Evolutionary conservation across 2,888 invertebrate species (phyloP), one percentile per base, ranked within the genome.

Genomic region (Agrochola litura): DNA sequence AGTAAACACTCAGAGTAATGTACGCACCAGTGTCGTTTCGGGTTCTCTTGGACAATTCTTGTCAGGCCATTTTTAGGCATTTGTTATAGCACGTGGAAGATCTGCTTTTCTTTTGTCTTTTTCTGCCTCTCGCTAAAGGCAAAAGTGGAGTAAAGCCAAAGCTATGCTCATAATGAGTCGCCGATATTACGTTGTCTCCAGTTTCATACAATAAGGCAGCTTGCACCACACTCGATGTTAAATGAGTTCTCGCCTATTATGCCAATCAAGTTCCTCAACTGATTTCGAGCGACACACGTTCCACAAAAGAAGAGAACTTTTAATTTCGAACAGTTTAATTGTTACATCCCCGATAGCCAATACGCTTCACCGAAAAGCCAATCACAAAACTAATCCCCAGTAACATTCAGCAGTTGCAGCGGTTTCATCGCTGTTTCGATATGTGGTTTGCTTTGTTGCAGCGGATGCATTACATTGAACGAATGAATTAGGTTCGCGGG

Each of bases 391-490:
- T 22, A 76, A 85, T 76, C 49, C 61, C 22, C 12, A 46, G 58
- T 54, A 69, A 60, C 63, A 82, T 72, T 67, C 49, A 85, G 63
- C 63, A 54, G 67, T 49, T 76, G 30, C 41, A 85, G 64, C 71
- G 49, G 41, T 85, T 66, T 52, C 25, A 70, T 43, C 19, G 65
- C 54, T 56, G 43, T 54, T 60, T 19, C 43, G 14, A 30, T 52
- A 64, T 65, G 58, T 56, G 65, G 14, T 19, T 67, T 43, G 37
- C 69, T 69, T 68, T 66, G 69, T 69, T 85, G 68, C 72, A 81
- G 68, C 76, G 66, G 69, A 61, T 73, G 68, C 82, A 54, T 81
- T 52, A 30, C 72, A 85, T 69, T 69, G 72, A 54, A 49, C 77
- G 61, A 73, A 77, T 85, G 70, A 83, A 85, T 67, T 63, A 60